Evolutionary conservation across 2,113 vertebrate genomes (phyloP).

Genomic region (Sciurus niger): DNA sequence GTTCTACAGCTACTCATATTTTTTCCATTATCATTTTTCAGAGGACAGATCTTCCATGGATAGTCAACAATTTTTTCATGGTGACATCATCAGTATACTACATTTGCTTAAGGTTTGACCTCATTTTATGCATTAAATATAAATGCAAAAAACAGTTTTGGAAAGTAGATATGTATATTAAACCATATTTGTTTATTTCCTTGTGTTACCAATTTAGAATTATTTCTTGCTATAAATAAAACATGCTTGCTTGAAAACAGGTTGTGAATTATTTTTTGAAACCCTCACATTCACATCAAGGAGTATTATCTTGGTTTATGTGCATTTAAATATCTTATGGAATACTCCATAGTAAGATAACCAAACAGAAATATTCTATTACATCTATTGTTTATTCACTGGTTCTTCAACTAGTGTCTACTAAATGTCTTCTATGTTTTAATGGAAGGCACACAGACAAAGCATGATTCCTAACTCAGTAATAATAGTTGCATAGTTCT

Average conservation of each 20-base stretch:
- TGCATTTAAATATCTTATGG: constrained; percentile 17
- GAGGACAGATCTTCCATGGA: neutral
- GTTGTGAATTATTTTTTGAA: neutral
- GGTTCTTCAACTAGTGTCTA: neutral
- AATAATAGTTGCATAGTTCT: neutral
- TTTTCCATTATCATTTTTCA: neutral
- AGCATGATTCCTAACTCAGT: neutral
- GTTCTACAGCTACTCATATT: constrained; percentile 9
- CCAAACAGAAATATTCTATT: neutral
- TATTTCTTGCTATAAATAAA: neutral
- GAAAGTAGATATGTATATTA: neutral
- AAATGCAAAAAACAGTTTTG: neutral
- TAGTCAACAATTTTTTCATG: neutral
- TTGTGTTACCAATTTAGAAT: constrained; percentile 33
- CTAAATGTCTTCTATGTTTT: neutral
- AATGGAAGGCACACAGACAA: neutral
- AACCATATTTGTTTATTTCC: neutral
- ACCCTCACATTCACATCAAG: constrained; percentile 27
- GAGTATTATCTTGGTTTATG: neutral
- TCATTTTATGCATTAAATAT: neutral
- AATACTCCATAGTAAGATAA: neutral
- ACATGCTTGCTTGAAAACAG: neutral
- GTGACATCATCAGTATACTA: neutral
- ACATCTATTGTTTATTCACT: neutral
- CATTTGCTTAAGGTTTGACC: neutral